phyloP scores from a whole-genome alignment of 2,888 invertebrate genomes.

The Allygus modestus region DNA sequence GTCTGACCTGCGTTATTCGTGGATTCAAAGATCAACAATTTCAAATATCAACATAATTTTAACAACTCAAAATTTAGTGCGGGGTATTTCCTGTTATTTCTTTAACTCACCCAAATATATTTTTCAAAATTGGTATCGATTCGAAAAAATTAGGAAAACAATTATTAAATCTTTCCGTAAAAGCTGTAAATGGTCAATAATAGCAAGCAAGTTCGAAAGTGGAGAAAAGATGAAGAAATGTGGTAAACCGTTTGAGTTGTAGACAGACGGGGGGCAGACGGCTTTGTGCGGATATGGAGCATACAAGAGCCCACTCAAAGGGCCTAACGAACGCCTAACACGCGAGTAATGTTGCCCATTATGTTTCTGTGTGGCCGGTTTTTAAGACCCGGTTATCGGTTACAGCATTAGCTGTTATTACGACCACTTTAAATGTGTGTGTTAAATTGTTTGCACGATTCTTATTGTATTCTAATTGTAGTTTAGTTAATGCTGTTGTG shows the following conservation, averaged over 20 bases:
- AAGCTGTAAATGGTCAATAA: neutral
- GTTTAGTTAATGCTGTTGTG: no score
- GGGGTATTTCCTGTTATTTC: no score
- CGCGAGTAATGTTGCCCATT: neutral
- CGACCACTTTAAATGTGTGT: neutral
- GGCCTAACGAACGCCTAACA: constrained; percentile 9
- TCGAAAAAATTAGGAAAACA: no score
- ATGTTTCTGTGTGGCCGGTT: neutral
- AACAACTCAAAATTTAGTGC: no score
- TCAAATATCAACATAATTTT: no score
- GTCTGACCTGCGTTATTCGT: no score
- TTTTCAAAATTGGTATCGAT: no score
- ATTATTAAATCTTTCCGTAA: no score
- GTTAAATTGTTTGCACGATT: neutral
- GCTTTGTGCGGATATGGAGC: constrained; percentile 4
- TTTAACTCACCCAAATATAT: no score
- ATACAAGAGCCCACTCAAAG: neutral
- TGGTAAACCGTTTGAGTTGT: neutral
- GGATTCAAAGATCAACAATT: no score
- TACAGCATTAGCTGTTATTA: neutral
- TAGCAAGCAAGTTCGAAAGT: neutral
- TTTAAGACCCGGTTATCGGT: constrained; percentile 1
- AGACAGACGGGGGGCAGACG: neutral
- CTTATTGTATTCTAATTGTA: no score
- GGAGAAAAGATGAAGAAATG: constrained; percentile 10